Percentiles rank a stretch among this genome's conserved stretches.
Evolutionary conservation across 1,140 invertebrate species (phyloP).

Genomic region (Papilio polyxenes): DNA sequence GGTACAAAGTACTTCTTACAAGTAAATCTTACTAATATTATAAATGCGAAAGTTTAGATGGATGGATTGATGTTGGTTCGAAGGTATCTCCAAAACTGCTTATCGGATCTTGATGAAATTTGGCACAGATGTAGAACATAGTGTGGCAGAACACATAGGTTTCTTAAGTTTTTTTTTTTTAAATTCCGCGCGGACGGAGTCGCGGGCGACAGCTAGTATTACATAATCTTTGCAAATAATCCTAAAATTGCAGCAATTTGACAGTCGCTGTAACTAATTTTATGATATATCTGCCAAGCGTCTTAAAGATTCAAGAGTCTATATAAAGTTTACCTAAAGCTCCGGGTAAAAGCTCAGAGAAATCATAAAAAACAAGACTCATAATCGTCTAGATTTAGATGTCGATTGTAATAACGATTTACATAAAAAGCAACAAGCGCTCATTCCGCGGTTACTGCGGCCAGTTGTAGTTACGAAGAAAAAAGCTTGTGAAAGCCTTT

Average conservation of each 20-base stretch:
- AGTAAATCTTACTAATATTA: too few relatives aligned
- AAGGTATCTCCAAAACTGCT: too few relatives aligned
- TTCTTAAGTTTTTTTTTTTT: too few relatives aligned
- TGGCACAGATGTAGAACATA: too few relatives aligned
- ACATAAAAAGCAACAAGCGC: constrained; percentile 29
- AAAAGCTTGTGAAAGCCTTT: constrained; percentile 21
- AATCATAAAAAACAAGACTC: constrained; percentile 29
- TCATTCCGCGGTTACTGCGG: constrained; percentile 31
- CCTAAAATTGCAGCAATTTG: too few relatives aligned
- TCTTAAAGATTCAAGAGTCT: not conserved
- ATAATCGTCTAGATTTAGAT: constrained; percentile 23
- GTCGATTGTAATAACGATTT: constrained; percentile 24
- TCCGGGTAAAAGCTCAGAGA: constrained; percentile 2
- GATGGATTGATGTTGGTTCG: too few relatives aligned
- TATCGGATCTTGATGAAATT: too few relatives aligned
- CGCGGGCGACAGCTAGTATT: too few relatives aligned
- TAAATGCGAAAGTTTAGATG: too few relatives aligned
- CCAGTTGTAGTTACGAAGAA: constrained; percentile 6
- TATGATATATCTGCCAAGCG: not conserved
- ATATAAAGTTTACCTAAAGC: constrained; percentile 4
- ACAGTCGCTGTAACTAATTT: not conserved
- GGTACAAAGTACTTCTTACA: not conserved
- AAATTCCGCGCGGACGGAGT: too few relatives aligned
- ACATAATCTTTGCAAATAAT: too few relatives aligned
- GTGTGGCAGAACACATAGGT: too few relatives aligned